Percentiles rank a stretch among this genome's conserved stretches.
Evolutionary conservation across 2,113 vertebrate species (phyloP).

Genomic region (Probosciger aterrimus): DNA sequence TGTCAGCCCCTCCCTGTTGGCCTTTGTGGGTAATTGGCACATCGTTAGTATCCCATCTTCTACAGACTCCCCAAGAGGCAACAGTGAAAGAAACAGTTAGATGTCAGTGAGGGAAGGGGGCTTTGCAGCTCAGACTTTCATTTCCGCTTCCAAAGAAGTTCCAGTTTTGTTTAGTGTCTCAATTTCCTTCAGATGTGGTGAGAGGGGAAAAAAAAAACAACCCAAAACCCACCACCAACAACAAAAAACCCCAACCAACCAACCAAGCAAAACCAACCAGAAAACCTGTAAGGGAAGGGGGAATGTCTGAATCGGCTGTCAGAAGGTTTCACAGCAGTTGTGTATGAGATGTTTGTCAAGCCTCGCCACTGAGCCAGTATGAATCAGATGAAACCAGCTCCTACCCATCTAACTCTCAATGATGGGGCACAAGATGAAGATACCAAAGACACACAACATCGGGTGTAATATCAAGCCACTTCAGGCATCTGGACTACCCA

Average conservation of each 20-base stretch:
- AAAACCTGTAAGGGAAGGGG: neutral
- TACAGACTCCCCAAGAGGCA: neutral
- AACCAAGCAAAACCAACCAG: neutral
- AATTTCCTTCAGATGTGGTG: neutral
- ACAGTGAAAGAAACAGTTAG: fast-evolving
- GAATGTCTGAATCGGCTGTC: neutral
- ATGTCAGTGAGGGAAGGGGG: neutral
- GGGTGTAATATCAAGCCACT: neutral
- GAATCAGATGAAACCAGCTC: neutral
- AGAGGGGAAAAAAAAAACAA: neutral
- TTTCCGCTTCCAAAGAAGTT: neutral
- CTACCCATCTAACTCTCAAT: neutral
- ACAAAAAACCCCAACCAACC: neutral
- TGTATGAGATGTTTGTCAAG: neutral
- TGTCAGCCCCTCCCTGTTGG: neutral
- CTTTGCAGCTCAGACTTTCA: neutral
- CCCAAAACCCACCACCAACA: neutral
- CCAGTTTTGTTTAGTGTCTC: neutral
- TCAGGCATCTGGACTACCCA: neutral
- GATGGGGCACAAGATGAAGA: neutral
- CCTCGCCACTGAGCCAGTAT: neutral
- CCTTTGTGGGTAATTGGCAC: neutral
- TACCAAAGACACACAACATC: neutral
- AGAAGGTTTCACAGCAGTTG: neutral
- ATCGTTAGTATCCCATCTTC: neutral